These are phyloP conservation scores for Dryobota labecula DNA, from an alignment of 2,888 invertebrate genomes.

Conservation along the genomic window DNA sequence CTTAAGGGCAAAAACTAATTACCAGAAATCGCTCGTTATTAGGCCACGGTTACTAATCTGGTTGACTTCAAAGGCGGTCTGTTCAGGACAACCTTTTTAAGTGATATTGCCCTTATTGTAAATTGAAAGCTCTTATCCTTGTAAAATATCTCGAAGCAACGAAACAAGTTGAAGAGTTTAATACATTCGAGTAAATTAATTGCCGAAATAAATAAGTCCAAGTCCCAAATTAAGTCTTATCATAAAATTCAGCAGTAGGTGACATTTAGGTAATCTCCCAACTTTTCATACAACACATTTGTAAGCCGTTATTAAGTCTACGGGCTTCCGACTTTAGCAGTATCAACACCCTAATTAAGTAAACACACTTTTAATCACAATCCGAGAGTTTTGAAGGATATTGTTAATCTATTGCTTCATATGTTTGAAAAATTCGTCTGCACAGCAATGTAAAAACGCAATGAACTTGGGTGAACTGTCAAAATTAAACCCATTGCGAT, in stretches of 20 bases:
- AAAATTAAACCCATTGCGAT: too few species aligned
- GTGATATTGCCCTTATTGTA: not conserved
- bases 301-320: slow-evolving; percentile 26
- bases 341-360: too few species aligned
- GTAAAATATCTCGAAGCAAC: not conserved
- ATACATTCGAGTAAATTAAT: not conserved
- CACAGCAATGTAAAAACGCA: too few species aligned
- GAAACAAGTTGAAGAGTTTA: not conserved
- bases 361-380: too few species aligned
- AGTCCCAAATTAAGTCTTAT: slow-evolving; percentile 11
- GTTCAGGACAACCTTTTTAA: not conserved
- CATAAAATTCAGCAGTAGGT: slow-evolving; percentile 27
- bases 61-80: not conserved
- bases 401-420: too few species aligned
- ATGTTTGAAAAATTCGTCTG: too few species aligned
- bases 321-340: slow-evolving; percentile 39
- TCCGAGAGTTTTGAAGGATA: too few species aligned
- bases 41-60: not conserved
- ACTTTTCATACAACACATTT: slow-evolving; percentile 30
- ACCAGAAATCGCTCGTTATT: not conserved
- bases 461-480: too few species aligned
- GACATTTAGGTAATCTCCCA: slow-evolving; percentile 29
- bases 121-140: not conserved
- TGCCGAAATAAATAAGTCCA: slow-evolving; percentile 11
- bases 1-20: not conserved